These are phyloP conservation scores for Carcina quercana DNA, from an alignment of 2,888 invertebrate species.

Conservation along the genomic window DNA sequence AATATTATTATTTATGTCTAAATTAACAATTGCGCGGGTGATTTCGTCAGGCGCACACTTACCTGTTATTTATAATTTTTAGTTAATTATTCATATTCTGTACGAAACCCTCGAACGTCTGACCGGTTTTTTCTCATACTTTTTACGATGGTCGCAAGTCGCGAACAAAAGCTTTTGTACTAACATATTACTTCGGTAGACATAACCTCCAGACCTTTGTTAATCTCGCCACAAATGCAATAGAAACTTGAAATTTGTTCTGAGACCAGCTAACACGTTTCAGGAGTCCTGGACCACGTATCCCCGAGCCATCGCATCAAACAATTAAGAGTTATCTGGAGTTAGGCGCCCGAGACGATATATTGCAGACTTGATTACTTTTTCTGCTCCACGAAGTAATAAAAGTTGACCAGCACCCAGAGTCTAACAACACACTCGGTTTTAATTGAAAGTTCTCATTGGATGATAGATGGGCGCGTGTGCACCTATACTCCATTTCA, in stretches of 20 bases:
- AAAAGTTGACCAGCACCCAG: conserved; percentile 60
- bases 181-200: too few relatives aligned
- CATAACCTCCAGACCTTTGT: too few relatives aligned
- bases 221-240: conserved; percentile 24
- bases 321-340: conserved; percentile 58
- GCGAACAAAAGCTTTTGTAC: too few relatives aligned
- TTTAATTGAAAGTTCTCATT: conserved; percentile 51
- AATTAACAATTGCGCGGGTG: too few relatives aligned
- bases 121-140: too few relatives aligned
- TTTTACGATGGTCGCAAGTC: background rate
- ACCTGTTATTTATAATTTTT: too few relatives aligned
- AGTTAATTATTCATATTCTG: too few relatives aligned
- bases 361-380: conserved; percentile 62
- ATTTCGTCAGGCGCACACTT: too few relatives aligned
- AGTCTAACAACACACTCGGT: conserved; percentile 38
- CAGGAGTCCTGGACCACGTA: conserved; percentile 22
- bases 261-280: conserved; percentile 30
- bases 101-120: too few relatives aligned
- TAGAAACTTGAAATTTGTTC: conserved; percentile 33
- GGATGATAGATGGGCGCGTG: conserved; percentile 6
- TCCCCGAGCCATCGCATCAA: conserved; percentile 40
- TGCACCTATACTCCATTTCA: too few relatives aligned
- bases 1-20: too few relatives aligned
- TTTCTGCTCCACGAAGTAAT: conserved; percentile 57
- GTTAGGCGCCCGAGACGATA: conserved; percentile 44